These are phyloP conservation scores for Eulemur albifrons DNA, from an alignment of 2,797 vertebrate species.

Conservation along the genomic window DNA sequence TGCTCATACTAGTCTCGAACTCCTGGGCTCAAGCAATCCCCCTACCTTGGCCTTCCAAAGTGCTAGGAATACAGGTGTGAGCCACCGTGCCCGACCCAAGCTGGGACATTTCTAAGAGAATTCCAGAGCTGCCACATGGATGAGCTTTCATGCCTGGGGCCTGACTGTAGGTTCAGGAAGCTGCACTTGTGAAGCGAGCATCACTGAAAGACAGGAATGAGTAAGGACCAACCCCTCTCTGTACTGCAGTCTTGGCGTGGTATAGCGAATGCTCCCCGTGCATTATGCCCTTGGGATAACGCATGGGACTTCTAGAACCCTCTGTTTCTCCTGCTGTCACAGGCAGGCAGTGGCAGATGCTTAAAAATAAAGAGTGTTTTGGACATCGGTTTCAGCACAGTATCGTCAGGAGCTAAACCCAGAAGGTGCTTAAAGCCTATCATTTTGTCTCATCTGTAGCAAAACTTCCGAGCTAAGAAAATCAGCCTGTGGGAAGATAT, in stretches of 20 bases:
- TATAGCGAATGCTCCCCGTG: background rate
- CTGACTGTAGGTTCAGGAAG: background rate
- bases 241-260: background rate
- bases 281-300: background rate
- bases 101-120: background rate
- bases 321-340: background rate
- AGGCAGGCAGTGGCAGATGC: background rate
- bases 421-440: background rate
- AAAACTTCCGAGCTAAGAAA: slow-evolving; percentile 31
- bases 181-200: background rate
- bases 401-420: background rate
- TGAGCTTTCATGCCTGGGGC: background rate
- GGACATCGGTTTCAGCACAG: background rate
- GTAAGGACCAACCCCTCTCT: background rate
- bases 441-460: background rate
- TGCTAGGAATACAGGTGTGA: background rate
- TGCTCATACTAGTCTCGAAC: background rate
- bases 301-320: background rate
- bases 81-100: background rate
- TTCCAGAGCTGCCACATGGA: background rate
- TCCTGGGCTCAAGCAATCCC: background rate
- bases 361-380: background rate
- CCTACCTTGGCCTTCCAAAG: background rate
- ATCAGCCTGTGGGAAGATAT: background rate
- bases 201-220: background rate